These are phyloP conservation scores for Theretra japonica DNA, from an alignment of 2,888 invertebrate genomes.

Conservation along the genomic window DNA sequence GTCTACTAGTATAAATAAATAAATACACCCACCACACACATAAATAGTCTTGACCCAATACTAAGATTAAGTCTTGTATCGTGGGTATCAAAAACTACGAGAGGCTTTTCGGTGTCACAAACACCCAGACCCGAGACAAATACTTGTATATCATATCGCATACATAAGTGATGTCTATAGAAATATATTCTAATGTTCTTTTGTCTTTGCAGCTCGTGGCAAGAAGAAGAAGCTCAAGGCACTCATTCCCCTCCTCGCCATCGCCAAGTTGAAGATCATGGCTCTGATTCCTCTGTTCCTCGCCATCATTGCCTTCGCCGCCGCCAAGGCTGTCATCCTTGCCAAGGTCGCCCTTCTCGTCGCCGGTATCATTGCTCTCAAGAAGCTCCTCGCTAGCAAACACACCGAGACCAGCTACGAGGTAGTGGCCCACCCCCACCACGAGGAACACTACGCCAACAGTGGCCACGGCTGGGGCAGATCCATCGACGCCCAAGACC, in stretches of 20 bases:
- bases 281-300: constrained; percentile 91
- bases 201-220: constrained; percentile 87
- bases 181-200: not conserved
- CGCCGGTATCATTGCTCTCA: constrained; percentile 88
- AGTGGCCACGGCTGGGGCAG: constrained; percentile 88
- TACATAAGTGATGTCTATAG: too few species aligned
- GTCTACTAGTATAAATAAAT: too few species aligned
- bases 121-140: too few species aligned
- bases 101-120: too few species aligned
- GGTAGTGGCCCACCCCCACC: constrained; percentile 88
- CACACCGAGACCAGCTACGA: constrained; percentile 89
- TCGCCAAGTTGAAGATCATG: constrained; percentile 91
- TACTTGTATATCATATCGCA: too few species aligned
- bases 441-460: constrained; percentile 82
- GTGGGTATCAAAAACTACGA: too few species aligned
- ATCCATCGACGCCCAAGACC: constrained; percentile 80
- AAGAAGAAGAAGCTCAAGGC: constrained; percentile 92
- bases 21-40: too few species aligned
- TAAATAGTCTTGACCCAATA: too few species aligned
- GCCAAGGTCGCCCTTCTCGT: constrained; percentile 93
- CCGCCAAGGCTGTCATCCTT: constrained; percentile 93
- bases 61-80: too few species aligned
- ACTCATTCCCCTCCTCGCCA: constrained; percentile 89
- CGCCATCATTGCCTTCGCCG: constrained; percentile 89
- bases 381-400: constrained; percentile 90